phyloP scores from a whole-genome alignment of 2,888 invertebrate genomes.

The Mythimna ferrago region DNA sequence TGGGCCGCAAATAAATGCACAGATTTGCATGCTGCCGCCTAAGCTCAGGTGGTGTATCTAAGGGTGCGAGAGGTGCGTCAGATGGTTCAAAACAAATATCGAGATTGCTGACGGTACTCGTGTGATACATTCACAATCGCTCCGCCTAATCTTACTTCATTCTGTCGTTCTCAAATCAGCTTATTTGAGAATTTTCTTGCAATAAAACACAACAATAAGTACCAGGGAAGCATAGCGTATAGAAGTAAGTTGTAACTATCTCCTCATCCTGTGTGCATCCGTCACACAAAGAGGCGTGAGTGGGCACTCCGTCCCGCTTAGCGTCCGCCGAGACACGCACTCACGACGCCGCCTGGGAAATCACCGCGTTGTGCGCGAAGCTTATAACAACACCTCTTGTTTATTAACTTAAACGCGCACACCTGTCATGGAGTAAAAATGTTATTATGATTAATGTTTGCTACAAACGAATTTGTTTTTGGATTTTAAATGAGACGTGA shows the following conservation, averaged over 20 bases:
- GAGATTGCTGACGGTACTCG: neutral
- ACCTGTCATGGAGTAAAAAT: slow-evolving; percentile 24
- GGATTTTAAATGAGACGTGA: neutral
- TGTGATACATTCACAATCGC: neutral
- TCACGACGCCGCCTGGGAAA: slow-evolving; percentile 60
- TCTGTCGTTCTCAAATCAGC: neutral
- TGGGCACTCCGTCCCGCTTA: slow-evolving; percentile 41
- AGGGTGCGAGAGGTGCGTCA: too few species aligned
- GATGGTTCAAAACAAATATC: neutral
- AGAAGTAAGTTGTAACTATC: slow-evolving; percentile 10
- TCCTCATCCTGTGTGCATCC: slow-evolving; percentile 18
- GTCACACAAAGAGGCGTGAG: slow-evolving; percentile 25
- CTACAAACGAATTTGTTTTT: neutral
- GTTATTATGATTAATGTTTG: slow-evolving; percentile 29
- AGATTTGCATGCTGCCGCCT: too few species aligned
- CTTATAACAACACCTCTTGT: slow-evolving; percentile 49
- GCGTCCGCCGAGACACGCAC: slow-evolving; percentile 52
- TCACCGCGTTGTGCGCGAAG: slow-evolving; percentile 37
- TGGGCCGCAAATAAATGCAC: too few species aligned
- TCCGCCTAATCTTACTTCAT: neutral
- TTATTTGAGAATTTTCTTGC: neutral
- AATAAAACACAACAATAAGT: neutral
- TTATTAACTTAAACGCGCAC: slow-evolving; percentile 46
- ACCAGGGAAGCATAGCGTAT: neutral
- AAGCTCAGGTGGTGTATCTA: too few species aligned